These are phyloP conservation scores for Atlantisia rogersi DNA, from an alignment of 2,113 vertebrate species.

Conservation along the genomic window DNA sequence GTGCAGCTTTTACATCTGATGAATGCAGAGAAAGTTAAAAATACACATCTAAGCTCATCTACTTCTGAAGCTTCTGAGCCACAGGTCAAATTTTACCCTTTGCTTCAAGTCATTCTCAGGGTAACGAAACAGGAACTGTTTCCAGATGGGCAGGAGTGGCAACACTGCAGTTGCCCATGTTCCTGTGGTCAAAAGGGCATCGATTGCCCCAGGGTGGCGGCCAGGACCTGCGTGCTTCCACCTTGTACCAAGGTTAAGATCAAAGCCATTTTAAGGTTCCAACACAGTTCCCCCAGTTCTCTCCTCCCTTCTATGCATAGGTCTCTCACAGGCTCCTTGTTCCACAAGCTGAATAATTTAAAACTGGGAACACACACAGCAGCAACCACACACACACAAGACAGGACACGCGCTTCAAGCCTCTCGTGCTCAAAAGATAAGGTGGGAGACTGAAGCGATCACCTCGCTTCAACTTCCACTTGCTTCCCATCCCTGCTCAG, in stretches of 20 bases:
- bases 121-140: neutral
- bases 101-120: neutral
- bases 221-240: neutral
- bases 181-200: neutral
- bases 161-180: neutral
- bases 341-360: neutral
- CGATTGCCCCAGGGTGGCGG: neutral
- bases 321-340: neutral
- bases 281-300: neutral
- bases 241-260: neutral
- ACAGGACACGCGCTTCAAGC: neutral
- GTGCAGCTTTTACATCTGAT: neutral
- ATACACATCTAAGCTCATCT: neutral
- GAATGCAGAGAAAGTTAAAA: neutral
- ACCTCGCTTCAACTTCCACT: neutral
- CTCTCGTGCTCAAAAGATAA: neutral
- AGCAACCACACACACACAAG: neutral
- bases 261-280: neutral
- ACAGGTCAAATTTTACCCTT: neutral
- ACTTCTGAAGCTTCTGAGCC: neutral
- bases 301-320: neutral
- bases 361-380: neutral
- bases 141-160: neutral
- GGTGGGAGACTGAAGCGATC: neutral
- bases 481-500: neutral